Percentiles rank a stretch among this genome's conserved stretches.
phyloP scores from a whole-genome alignment of 2,797 vertebrate species.

The Geotrypetes seraphini region DNA sequence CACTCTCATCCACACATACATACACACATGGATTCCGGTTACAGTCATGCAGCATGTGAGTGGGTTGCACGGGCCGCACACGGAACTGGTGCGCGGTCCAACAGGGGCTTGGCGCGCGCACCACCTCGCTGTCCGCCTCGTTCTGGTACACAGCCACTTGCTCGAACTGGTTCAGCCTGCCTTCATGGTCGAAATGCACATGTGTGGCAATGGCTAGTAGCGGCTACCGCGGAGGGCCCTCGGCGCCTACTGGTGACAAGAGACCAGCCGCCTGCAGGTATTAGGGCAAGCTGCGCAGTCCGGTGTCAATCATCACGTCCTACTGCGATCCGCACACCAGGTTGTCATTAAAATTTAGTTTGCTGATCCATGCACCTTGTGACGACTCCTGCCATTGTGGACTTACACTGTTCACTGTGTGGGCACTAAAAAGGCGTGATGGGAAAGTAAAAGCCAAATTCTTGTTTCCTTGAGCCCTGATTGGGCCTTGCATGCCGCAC shows the following conservation, averaged over 20 bases:
- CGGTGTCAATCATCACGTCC: conserved; percentile 89
- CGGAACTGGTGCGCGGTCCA: conserved; percentile 83
- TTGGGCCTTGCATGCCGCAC: too few relatives aligned
- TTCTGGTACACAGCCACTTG: conserved; percentile 89
- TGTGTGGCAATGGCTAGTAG: conserved; percentile 87
- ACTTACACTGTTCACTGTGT: conserved; percentile 14
- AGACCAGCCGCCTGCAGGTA: conserved; percentile 73
- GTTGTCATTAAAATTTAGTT: conserved; percentile 40
- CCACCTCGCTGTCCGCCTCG: conserved; percentile 82
- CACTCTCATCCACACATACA: too few relatives aligned
- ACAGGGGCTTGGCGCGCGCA: conserved; percentile 69
- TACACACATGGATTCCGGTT: too few relatives aligned
- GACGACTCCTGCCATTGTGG: conserved; percentile 42
- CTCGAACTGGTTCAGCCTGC: conserved; percentile 89
- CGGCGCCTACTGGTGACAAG: conserved; percentile 26
- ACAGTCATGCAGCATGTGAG: conserved; percentile 89
- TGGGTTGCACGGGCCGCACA: conserved; percentile 82
- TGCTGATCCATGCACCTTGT: conserved; percentile 26
- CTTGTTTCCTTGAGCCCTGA: conserved; percentile 21
- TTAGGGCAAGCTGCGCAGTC: conserved; percentile 82
- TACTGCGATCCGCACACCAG: conserved; percentile 76
- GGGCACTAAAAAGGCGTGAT: conserved; percentile 20
- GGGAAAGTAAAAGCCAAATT: conserved; percentile 30
- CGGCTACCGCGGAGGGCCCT: conserved; percentile 53
- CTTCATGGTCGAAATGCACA: conserved; percentile 92